Evolutionary conservation across 2,797 vertebrate species (phyloP).

Genomic region (Notoglanidium macrostoma): DNA sequence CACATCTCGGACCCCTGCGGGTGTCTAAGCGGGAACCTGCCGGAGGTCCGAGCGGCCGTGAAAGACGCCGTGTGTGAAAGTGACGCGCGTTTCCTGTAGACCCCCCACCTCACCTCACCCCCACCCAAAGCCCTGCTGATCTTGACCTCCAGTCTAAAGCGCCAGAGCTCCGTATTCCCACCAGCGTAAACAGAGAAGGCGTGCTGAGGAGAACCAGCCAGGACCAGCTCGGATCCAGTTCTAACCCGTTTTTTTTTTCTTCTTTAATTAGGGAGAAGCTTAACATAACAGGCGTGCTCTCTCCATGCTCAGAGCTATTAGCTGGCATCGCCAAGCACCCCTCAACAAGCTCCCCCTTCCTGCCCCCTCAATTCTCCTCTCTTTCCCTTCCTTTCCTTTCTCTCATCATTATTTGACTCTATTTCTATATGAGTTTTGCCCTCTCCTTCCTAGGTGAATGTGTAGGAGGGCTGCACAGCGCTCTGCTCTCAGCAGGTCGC

Average conservation of each 20-base stretch:
- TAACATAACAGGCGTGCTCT: slow-evolving; percentile 56
- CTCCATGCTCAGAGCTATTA: slow-evolving; percentile 47
- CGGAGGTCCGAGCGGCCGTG: slow-evolving; percentile 61
- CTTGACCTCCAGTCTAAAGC: slow-evolving; percentile 61
- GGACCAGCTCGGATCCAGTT: slow-evolving; percentile 78
- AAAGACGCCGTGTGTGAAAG: slow-evolving; percentile 53
- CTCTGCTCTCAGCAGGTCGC: slow-evolving; percentile 24
- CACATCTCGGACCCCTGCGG: slow-evolving; percentile 66
- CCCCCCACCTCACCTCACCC: slow-evolving; percentile 37
- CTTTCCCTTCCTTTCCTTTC: slow-evolving; percentile 22
- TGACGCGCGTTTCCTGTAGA: slow-evolving; percentile 53
- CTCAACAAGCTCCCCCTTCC: slow-evolving; percentile 24
- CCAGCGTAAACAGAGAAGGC: slow-evolving; percentile 54
- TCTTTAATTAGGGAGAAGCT: slow-evolving; percentile 70
- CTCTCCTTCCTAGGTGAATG: slow-evolving; percentile 11
- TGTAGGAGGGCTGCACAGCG: slow-evolving; percentile 20
- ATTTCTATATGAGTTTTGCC: not conserved
- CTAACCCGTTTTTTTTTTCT: slow-evolving; percentile 66
- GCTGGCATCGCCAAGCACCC: slow-evolving; percentile 63
- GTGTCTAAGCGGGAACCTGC: slow-evolving; percentile 57
- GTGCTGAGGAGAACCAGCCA: slow-evolving; percentile 73
- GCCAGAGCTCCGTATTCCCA: slow-evolving; percentile 57
- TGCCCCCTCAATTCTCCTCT: not conserved
- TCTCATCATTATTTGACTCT: not conserved
- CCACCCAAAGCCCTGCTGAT: slow-evolving; percentile 52